Percentiles rank a stretch among this genome's conserved stretches.
Conservation (phyloP, 2,797 vertebrate genomes). For the Anas georgica region DNA sequence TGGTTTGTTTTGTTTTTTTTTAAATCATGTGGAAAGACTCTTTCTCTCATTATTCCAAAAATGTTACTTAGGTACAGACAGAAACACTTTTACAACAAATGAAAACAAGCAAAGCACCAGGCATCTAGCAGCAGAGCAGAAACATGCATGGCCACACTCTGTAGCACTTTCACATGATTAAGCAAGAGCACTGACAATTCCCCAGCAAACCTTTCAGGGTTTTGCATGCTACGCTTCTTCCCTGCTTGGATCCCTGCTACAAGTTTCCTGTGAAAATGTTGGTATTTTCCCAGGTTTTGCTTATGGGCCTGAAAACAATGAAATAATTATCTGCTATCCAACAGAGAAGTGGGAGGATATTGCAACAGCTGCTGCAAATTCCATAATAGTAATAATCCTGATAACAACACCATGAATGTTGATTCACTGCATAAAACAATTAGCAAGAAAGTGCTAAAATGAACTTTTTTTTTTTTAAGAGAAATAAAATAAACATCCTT, state of each 20-base stretch:
- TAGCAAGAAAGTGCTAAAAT: neutral
- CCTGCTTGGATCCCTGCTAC: neutral
- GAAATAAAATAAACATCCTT: neutral
- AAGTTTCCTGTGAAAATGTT: neutral
- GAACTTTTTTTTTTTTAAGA: neutral
- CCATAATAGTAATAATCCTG: neutral
- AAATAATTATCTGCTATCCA: neutral
- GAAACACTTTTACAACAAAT: neutral
- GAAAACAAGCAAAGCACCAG: conserved; percentile 30
- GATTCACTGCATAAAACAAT: neutral
- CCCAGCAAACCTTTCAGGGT: neutral
- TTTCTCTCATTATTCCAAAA: neutral
- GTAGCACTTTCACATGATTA: neutral
- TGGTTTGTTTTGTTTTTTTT: neutral
- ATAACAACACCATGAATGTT: neutral
- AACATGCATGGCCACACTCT: neutral
- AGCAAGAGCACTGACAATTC: neutral
- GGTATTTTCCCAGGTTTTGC: neutral
- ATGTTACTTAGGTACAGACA: neutral
- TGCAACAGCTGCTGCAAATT: neutral
- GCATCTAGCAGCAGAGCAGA: neutral
- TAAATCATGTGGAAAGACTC: neutral
- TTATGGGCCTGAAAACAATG: neutral
- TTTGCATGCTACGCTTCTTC: neutral
- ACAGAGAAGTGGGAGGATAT: neutral